phyloP scores from a whole-genome alignment of 1,140 invertebrate genomes.

The Odontomachus brunneus region DNA sequence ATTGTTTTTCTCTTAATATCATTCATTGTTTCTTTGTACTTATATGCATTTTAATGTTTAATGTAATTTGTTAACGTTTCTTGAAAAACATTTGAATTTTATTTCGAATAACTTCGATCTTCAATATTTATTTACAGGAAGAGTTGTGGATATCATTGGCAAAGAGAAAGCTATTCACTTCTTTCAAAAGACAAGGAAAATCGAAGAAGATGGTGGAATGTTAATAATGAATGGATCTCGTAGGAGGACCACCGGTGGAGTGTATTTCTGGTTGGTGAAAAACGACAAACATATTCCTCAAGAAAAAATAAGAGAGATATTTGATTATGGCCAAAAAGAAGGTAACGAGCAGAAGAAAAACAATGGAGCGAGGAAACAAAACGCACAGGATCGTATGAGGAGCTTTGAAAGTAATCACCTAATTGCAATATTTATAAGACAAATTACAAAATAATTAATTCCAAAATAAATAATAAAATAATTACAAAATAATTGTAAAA shows the following conservation, averaged over 20 bases:
- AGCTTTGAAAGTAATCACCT: slow-evolving; percentile 86
- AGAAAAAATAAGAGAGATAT: slow-evolving; percentile 90
- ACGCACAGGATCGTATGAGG: slow-evolving; percentile 88
- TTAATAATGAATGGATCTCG: slow-evolving; percentile 93
- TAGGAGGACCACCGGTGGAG: slow-evolving; percentile 92
- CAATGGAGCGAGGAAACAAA: slow-evolving; percentile 85
- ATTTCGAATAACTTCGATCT: background rate
- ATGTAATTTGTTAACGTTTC: no score
- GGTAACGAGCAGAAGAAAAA: slow-evolving; percentile 86
- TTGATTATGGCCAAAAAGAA: slow-evolving; percentile 89
- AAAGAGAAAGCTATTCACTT: slow-evolving; percentile 91
- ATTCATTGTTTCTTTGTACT: no score
- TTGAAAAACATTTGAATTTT: no score
- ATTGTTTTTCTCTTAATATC: no score
- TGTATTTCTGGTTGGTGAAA: slow-evolving; percentile 93
- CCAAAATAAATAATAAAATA: no score
- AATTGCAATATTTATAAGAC: slow-evolving; percentile 28
- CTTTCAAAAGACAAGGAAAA: slow-evolving; percentile 91
- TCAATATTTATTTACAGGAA: slow-evolving; percentile 86
- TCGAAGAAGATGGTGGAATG: slow-evolving; percentile 93
- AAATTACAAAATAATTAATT: background rate
- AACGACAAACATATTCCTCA: slow-evolving; percentile 89
- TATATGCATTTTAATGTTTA: no score
- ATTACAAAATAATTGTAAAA: slow-evolving; percentile 65
- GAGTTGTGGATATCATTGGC: slow-evolving; percentile 90